Conservation (phyloP, 2,888 invertebrate genomes). For the Leptopilina syphax region DNA sequence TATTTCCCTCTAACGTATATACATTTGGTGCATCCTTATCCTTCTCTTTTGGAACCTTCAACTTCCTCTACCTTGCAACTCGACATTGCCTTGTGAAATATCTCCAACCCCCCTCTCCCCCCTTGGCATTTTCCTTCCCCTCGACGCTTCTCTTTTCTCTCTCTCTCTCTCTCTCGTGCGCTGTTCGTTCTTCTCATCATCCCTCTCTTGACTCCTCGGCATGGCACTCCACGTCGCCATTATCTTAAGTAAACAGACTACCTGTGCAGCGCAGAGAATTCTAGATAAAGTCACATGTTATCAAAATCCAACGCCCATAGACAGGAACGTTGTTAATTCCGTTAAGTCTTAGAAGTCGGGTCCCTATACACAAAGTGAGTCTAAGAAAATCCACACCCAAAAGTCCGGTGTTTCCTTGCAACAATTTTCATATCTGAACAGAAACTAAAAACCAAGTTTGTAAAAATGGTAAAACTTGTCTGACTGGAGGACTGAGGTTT, state of each 20-base stretch:
- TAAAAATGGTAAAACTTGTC: no score
- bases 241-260: constrained; percentile 43
- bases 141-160: background rate
- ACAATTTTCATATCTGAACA: no score
- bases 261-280: constrained; percentile 28
- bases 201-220: constrained; percentile 23
- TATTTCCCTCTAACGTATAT: background rate
- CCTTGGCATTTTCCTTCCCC: background rate
- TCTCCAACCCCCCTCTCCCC: background rate
- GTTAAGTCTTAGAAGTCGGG: constrained; percentile 44
- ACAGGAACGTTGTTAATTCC: constrained; percentile 44
- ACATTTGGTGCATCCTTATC: background rate
- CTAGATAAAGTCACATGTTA: constrained; percentile 40
- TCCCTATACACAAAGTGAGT: background rate
- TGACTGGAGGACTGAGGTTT: no score
- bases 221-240: constrained; percentile 40
- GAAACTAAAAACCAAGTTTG: no score
- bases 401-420: background rate
- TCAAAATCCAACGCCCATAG: constrained; percentile 41
- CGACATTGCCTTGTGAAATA: constrained; percentile 35
- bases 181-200: background rate
- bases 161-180: background rate
- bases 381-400: constrained; percentile 20
- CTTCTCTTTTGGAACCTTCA: constrained; percentile 23
- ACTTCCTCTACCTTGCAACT: constrained; percentile 12